These are phyloP conservation scores for Helicorthomorpha holstii DNA, from an alignment of 1,140 invertebrate genomes.

Conservation along the genomic window DNA sequence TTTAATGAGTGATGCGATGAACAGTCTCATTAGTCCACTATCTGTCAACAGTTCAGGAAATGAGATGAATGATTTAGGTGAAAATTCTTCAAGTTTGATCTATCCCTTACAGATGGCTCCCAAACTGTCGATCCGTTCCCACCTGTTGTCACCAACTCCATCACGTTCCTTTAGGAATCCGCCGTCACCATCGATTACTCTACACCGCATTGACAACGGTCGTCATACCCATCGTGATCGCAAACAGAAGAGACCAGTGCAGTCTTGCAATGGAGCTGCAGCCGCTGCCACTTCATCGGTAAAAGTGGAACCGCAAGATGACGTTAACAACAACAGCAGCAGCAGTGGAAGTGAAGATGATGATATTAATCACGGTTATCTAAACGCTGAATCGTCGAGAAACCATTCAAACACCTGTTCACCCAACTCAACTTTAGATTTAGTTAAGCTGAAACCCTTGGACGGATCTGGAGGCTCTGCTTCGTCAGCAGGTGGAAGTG, in stretches of 20 bases:
- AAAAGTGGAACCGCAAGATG: not conserved
- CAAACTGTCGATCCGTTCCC: no score
- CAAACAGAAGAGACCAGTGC: no score
- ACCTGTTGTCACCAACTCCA: not conserved
- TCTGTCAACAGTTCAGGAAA: no score
- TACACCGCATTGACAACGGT: not conserved
- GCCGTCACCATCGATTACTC: not conserved
- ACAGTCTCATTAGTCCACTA: not conserved
- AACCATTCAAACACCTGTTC: not conserved
- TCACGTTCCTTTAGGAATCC: not conserved
- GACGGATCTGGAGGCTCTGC: not conserved
- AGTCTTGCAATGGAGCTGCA: not conserved
- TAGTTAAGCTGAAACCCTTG: not conserved
- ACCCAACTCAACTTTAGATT: not conserved
- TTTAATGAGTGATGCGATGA: not conserved
- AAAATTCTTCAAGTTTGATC: no score
- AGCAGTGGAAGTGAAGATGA: not conserved
- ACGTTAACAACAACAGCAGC: not conserved
- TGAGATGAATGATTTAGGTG: no score
- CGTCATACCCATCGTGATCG: not conserved
- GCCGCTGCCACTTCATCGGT: not conserved
- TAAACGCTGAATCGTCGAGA: not conserved
- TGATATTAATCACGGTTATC: not conserved
- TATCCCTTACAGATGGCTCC: no score
- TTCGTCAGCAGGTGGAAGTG: not conserved